Evolutionary conservation across 2,888 invertebrate species (phyloP), one percentile per base, ranked within the genome.

Genomic region (Ochropleura leucogaster): DNA sequence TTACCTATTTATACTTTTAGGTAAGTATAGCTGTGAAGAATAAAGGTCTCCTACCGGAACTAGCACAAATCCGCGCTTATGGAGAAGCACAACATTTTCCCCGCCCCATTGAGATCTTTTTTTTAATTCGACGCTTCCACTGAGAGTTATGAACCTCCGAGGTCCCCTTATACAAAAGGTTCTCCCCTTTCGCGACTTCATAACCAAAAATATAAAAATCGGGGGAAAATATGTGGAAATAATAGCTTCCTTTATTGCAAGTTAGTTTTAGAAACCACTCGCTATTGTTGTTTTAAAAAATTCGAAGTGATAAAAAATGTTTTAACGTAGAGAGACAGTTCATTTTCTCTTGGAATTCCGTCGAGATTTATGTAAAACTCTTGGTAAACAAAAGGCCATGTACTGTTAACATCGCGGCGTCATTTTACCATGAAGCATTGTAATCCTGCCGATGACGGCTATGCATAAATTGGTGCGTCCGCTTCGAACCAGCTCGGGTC

Each of bases 381-480:
- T 80, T 59, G 59, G 59, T 68, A 68, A 83, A 82, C 79, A 74
- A 82, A 71, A 40, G n/a, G 51, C 47, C 51, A 63, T 74, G 71
- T 79, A 71, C 69, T 75, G 59, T 78, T 65, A 57, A 64, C 42
- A 16, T 77, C 69, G 68, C 74, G 74, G 75, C 84, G 85, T 82
- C 69, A 82, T 85, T 87, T 80, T 72, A 76, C 73, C 65, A 74
- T 80, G 83, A 87, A 87, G 88, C 86, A 86, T 87, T 87, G 89
- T 91, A 89, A 90, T 89, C 89, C 91, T 91, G 92, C 88, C 89
- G 91, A 91, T 93, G 93, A 93, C 93, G 92, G 92, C 90, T 90
- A 89, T 93, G 92, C 92, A 94, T 94, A 94, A 94, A 94, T 94
- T 92, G 89, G 87, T 87, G 80, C 85, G 89, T 87, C 90, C 88